phyloP scores from a whole-genome alignment of 1,140 invertebrate species.

The Plutomurus gul region DNA sequence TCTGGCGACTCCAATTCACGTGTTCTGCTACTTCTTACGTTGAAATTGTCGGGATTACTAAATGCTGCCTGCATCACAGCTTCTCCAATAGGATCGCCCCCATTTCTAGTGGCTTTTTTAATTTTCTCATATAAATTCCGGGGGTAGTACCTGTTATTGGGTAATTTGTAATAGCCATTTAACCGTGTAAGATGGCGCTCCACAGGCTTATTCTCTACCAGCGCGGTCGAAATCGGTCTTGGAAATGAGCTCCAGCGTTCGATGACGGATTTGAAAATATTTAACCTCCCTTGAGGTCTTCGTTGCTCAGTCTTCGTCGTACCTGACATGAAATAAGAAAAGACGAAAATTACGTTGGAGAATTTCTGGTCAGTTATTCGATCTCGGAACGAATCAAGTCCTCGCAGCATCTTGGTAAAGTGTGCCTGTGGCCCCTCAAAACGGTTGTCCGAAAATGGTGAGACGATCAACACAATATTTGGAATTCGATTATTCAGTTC shows the following conservation, averaged over 20 bases:
- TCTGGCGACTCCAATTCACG: background rate
- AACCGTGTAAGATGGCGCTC: background rate
- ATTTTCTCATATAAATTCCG: background rate
- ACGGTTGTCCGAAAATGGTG: background rate
- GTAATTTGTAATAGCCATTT: background rate
- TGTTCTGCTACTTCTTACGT: background rate
- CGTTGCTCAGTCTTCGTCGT: background rate
- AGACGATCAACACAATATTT: background rate
- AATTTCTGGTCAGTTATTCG: background rate
- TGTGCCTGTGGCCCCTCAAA: background rate
- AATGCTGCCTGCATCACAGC: background rate
- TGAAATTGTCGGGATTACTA: background rate
- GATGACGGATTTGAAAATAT: background rate
- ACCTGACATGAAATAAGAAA: background rate
- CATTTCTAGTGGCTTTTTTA: background rate
- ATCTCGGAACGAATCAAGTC: background rate
- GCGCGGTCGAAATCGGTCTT: background rate
- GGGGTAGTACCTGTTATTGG: background rate
- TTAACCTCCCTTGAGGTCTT: background rate
- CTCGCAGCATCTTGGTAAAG: constrained; percentile 6
- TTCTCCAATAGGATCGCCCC: background rate
- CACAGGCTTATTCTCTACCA: background rate
- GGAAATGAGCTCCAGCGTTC: background rate
- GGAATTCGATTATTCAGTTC: constrained; percentile 25
- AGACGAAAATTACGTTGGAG: constrained; percentile 31